A percentile compares a stretch with the other conserved stretches of the same genome.
These are phyloP conservation scores for Parnassius glacialis DNA, from an alignment of 2,888 invertebrate genomes.

Conservation along the genomic window DNA sequence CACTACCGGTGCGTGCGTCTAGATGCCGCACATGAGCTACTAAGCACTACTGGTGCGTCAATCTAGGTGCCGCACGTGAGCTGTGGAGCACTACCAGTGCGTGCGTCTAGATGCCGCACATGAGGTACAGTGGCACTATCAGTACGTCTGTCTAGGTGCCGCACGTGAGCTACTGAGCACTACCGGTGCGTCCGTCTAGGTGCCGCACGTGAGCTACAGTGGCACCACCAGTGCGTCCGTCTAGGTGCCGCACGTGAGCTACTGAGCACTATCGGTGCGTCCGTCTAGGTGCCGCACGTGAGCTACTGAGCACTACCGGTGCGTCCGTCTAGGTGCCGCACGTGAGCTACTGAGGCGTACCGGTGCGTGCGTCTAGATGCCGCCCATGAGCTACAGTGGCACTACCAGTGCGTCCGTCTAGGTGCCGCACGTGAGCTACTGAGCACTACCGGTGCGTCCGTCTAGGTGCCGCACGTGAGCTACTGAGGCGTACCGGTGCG, in stretches of 20 bases:
- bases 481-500: not conserved
- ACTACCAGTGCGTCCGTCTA: not conserved
- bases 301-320: not conserved
- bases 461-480: not conserved
- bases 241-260: not conserved
- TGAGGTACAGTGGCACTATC: not conserved
- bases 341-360: not conserved
- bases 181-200: not conserved
- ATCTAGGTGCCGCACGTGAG: not conserved
- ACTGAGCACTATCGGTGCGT: not conserved
- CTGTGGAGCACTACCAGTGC: not conserved
- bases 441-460: not conserved
- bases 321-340: not conserved
- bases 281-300: not conserved
- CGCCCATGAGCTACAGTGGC: not conserved
- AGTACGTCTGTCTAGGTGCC: not conserved
- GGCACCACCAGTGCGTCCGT: not conserved
- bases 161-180: not conserved
- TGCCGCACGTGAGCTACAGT: not conserved
- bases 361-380: not conserved
- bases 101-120: not conserved
- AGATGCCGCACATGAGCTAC: not conserved
- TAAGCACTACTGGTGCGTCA: not conserved
- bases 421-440: not conserved
- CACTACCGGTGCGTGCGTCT: not conserved